phyloP scores from a whole-genome alignment of 2,797 vertebrate species.

The Balearica regulorum region DNA sequence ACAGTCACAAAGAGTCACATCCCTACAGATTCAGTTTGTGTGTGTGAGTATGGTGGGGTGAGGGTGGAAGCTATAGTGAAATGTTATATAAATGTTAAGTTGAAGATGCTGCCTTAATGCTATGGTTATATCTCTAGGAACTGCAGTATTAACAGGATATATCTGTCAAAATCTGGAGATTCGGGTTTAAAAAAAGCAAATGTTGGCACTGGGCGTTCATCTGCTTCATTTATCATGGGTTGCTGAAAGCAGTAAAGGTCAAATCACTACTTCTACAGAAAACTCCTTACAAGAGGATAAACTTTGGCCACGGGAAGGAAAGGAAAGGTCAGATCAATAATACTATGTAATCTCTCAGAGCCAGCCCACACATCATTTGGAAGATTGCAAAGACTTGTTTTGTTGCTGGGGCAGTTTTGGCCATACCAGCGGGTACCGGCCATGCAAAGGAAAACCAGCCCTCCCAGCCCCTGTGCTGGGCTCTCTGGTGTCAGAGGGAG shows the following conservation, averaged over 20 bases:
- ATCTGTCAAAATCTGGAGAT: constrained; percentile 12
- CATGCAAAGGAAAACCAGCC: not conserved
- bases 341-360: not conserved
- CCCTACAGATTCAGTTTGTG: not conserved
- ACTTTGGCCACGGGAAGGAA: not conserved
- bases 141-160: not conserved
- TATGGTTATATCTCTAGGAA: not conserved
- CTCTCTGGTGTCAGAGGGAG: accelerated
- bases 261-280: not conserved
- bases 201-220: not conserved
- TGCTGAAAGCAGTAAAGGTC: constrained; percentile 42
- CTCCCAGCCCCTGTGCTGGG: not conserved
- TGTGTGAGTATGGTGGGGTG: not conserved
- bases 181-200: not conserved
- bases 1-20: not conserved
- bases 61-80: not conserved
- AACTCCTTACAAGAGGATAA: constrained; percentile 5
- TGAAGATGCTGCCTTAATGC: not conserved
- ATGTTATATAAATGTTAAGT: constrained; percentile 3
- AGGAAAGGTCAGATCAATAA: constrained; percentile 42
- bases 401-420: not conserved
- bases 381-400: not conserved
- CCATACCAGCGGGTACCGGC: not conserved
- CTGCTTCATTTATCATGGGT: not conserved
- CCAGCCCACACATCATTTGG: not conserved